These are phyloP conservation scores for Halyomorpha halys DNA, from an alignment of 1,140 invertebrate genomes.

Conservation along the genomic window DNA sequence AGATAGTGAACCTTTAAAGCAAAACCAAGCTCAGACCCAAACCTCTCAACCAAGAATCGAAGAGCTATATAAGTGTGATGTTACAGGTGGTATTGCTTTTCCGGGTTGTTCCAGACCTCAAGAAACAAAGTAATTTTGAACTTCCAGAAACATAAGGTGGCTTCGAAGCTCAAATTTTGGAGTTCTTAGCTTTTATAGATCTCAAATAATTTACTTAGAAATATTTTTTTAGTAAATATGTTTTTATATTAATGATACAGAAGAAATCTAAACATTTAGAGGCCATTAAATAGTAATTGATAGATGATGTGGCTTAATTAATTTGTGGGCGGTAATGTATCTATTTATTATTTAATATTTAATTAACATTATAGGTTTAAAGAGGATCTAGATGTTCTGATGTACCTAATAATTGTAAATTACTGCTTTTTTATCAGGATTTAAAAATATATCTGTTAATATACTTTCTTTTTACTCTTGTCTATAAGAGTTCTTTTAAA, in stretches of 20 bases:
- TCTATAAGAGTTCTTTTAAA: too few relatives aligned
- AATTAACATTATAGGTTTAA: too few relatives aligned
- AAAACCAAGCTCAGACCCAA: slow-evolving; percentile 22
- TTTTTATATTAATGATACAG: neutral
- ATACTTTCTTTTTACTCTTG: too few relatives aligned
- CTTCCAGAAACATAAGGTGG: too few relatives aligned
- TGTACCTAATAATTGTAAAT: too few relatives aligned
- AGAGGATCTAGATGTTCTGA: too few relatives aligned
- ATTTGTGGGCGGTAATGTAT: too few relatives aligned
- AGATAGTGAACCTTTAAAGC: slow-evolving; percentile 1
- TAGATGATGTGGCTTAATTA: too few relatives aligned
- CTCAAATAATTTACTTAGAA: neutral
- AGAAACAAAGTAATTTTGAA: slow-evolving; percentile 21
- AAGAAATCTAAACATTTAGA: neutral
- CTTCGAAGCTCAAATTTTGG: neutral
- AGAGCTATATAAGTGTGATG: slow-evolving; percentile 31
- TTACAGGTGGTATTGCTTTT: slow-evolving; percentile 30
- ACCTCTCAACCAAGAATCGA: slow-evolving; percentile 21
- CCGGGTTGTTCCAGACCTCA: slow-evolving; percentile 29
- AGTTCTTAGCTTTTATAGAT: neutral
- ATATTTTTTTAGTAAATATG: neutral
- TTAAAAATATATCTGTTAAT: too few relatives aligned
- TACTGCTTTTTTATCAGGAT: too few relatives aligned
- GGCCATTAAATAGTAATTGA: too few relatives aligned
- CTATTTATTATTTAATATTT: too few relatives aligned